A percentile compares a stretch with the other conserved stretches of the same genome.
Evolutionary conservation across 2,888 invertebrate genomes (phyloP).

Genomic region (Hyalella azteca): DNA sequence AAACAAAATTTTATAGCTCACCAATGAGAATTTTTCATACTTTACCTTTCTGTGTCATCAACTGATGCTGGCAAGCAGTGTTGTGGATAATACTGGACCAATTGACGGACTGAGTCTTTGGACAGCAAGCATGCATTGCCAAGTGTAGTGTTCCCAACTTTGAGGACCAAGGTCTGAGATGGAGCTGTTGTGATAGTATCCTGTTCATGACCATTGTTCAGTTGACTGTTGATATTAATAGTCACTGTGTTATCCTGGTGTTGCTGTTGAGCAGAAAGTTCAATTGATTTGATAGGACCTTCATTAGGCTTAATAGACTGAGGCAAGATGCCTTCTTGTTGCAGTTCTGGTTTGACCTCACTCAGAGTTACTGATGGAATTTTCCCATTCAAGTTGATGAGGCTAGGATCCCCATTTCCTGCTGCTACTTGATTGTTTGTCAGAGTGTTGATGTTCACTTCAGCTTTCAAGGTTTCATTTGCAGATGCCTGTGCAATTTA

Average conservation of each 20-base stretch:
- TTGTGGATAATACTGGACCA: constrained; percentile 45
- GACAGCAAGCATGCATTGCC: constrained; percentile 44
- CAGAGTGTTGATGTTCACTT: background rate
- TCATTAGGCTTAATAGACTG: background rate
- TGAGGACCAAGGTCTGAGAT: constrained; percentile 37
- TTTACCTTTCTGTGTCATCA: constrained; percentile 38
- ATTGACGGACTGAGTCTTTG: constrained; percentile 34
- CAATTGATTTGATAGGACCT: background rate
- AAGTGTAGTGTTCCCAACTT: constrained; percentile 44
- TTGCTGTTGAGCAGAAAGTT: background rate
- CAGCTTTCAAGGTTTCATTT: background rate
- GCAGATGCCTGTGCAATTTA: background rate
- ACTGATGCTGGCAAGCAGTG: constrained; percentile 40
- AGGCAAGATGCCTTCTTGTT: background rate
- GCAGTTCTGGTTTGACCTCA: background rate
- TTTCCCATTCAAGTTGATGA: background rate
- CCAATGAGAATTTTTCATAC: no score
- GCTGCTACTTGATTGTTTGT: background rate
- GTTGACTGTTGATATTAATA: constrained; percentile 3
- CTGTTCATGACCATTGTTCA: background rate
- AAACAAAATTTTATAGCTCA: no score
- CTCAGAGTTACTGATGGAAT: background rate
- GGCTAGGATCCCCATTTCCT: background rate
- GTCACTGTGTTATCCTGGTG: background rate
- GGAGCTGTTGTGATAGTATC: constrained; percentile 37